These are phyloP conservation scores for Drosophila cognata DNA, from an alignment of 2,888 invertebrate species.

Conservation along the genomic window DNA sequence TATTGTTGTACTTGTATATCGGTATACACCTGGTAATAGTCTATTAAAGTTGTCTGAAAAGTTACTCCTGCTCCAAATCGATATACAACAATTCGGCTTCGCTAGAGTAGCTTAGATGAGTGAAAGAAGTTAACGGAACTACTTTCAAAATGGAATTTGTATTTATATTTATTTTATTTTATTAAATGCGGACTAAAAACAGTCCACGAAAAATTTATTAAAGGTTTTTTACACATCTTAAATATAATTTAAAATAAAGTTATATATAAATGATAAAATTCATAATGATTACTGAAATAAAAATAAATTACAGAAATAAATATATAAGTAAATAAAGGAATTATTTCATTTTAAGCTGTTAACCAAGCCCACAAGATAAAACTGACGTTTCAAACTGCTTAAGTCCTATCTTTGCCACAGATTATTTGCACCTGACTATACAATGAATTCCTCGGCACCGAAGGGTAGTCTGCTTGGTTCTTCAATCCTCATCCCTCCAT, in stretches of 20 bases:
- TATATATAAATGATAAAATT: neutral
- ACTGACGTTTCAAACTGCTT: neutral
- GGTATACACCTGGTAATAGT: neutral
- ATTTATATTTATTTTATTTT: neutral
- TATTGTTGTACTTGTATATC: neutral
- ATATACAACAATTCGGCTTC: neutral
- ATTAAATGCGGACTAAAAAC: neutral
- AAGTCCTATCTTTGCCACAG: conserved; percentile 4
- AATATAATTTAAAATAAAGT: neutral
- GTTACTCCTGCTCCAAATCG: neutral
- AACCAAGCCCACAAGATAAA: conserved; percentile 1
- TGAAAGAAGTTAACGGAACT: neutral
- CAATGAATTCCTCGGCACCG: conserved; percentile 3
- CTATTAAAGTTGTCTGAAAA: neutral
- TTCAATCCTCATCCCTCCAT: neutral
- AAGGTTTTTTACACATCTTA: neutral
- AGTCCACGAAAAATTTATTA: neutral
- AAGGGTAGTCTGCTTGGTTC: conserved; percentile 13
- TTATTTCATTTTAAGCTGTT: conserved; percentile 1
- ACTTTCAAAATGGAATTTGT: neutral
- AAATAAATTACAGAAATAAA: neutral
- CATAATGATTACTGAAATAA: neutral
- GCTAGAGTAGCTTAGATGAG: neutral
- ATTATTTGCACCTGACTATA: conserved; percentile 13
- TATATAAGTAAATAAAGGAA: neutral